Evolutionary conservation across 2,113 vertebrate genomes (phyloP).

Genomic region (Rousettus leschenaultii): DNA sequence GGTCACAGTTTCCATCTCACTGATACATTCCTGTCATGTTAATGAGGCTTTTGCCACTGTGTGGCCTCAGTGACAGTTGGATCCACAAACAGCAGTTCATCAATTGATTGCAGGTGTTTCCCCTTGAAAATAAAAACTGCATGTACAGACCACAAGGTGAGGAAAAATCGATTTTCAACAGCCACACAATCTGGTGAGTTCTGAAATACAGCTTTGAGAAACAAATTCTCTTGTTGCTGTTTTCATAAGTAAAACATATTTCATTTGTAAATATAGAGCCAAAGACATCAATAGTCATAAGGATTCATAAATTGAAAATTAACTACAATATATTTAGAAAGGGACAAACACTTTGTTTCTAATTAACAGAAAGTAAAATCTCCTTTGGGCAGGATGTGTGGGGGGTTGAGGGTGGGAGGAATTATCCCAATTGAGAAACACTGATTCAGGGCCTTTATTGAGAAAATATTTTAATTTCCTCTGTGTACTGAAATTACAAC

Average conservation of each 20-base stretch:
- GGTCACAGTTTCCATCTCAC: not conserved
- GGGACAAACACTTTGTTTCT: not conserved
- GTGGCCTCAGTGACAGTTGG: constrained; percentile 38
- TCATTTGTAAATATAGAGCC: not conserved
- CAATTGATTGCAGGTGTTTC: constrained; percentile 69
- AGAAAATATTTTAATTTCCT: not conserved
- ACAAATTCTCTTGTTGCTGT: not conserved
- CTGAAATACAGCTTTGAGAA: constrained; percentile 36
- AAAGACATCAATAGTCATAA: not conserved
- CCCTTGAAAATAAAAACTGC: constrained; percentile 67
- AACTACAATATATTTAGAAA: not conserved
- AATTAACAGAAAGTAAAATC: constrained; percentile 16
- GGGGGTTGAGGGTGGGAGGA: too few relatives aligned
- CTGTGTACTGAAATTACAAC: not conserved
- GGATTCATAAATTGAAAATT: not conserved
- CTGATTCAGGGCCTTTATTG: not conserved
- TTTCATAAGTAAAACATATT: constrained; percentile 19
- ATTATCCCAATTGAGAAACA: not conserved
- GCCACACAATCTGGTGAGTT: constrained; percentile 42
- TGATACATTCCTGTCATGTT: constrained; percentile 6
- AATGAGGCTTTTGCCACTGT: constrained; percentile 53
- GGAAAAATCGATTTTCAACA: constrained; percentile 67
- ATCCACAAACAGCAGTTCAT: constrained; percentile 68
- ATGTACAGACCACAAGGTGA: constrained; percentile 36
- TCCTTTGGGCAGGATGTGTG: not conserved